Conservation (phyloP, 1,140 invertebrate genomes). For the Goniozus legneri region DNA sequence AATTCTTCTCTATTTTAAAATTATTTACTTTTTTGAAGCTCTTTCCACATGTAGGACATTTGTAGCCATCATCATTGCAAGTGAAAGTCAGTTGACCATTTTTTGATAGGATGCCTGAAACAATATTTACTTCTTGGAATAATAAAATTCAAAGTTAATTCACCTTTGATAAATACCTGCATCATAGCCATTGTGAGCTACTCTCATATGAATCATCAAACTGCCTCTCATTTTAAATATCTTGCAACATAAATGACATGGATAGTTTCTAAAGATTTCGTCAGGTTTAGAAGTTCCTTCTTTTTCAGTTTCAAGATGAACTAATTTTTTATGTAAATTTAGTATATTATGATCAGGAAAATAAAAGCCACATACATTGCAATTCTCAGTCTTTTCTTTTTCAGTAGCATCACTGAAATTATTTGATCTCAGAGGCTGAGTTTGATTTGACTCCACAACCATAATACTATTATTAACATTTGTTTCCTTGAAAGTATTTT, state of each 20-base stretch:
- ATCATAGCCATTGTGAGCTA: slow-evolving; percentile 65
- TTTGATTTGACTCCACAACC: slow-evolving; percentile 1
- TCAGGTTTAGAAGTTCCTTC: slow-evolving; percentile 39
- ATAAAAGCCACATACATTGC: slow-evolving; percentile 68
- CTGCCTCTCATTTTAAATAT: slow-evolving; percentile 78
- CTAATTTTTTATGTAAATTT: slow-evolving; percentile 69
- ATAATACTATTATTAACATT: too few relatives aligned
- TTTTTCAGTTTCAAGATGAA: slow-evolving; percentile 64
- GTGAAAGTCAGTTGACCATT: slow-evolving; percentile 22
- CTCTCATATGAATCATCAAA: slow-evolving; percentile 75
- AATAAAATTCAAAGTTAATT: slow-evolving; percentile 1
- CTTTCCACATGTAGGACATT: slow-evolving; percentile 53
- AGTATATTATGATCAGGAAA: slow-evolving; percentile 69
- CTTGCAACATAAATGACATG: slow-evolving; percentile 75
- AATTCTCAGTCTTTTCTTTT: slow-evolving; percentile 53
- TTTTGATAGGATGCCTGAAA: slow-evolving; percentile 32
- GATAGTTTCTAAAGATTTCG: slow-evolving; percentile 55
- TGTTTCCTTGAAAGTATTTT: too few relatives aligned
- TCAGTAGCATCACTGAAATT: too few relatives aligned
- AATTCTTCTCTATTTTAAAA: slow-evolving; percentile 4
- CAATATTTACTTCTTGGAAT: slow-evolving; percentile 5
- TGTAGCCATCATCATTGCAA: slow-evolving; percentile 40
- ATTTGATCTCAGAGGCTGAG: too few relatives aligned
- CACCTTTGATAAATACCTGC: slow-evolving; percentile 25
- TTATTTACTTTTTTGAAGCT: slow-evolving; percentile 53